These are phyloP conservation scores for Xerus rutilus DNA, from an alignment of 2,797 vertebrate genomes.

Conservation along the genomic window DNA sequence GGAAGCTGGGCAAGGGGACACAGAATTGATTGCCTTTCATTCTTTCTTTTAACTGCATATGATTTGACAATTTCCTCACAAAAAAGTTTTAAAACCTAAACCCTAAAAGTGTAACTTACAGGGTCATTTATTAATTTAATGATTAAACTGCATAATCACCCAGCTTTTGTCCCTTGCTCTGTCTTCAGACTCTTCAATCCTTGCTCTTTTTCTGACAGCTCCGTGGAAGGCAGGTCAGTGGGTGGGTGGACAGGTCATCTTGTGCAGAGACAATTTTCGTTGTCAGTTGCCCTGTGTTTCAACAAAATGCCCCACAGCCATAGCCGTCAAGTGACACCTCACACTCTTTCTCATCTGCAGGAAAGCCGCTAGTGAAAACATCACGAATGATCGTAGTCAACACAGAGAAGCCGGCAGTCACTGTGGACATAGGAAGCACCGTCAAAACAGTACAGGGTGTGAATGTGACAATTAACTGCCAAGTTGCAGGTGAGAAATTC, in stretches of 20 bases:
- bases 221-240: neutral
- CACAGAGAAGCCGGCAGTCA: constrained; percentile 83
- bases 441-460: constrained; percentile 88
- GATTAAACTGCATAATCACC: neutral
- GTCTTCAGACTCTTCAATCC: neutral
- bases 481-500: constrained; percentile 89
- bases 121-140: neutral
- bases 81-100: neutral
- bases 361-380: constrained; percentile 91
- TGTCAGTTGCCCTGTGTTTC: neutral
- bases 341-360: constrained; percentile 82
- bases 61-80: neutral
- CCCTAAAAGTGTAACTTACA: neutral
- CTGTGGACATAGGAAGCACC: constrained; percentile 87
- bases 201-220: neutral
- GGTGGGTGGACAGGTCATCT: neutral
- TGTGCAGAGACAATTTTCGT: neutral
- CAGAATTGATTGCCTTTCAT: neutral
- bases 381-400: constrained; percentile 87
- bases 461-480: constrained; percentile 90
- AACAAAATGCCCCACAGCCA: neutral
- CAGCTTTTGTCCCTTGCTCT: neutral
- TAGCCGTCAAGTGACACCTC: constrained; percentile 42
- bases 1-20: neutral
- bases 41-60: neutral